Base-by-base conservation (phyloP, 1,140 invertebrate genomes). In the Habropoda laboriosa region DNA sequence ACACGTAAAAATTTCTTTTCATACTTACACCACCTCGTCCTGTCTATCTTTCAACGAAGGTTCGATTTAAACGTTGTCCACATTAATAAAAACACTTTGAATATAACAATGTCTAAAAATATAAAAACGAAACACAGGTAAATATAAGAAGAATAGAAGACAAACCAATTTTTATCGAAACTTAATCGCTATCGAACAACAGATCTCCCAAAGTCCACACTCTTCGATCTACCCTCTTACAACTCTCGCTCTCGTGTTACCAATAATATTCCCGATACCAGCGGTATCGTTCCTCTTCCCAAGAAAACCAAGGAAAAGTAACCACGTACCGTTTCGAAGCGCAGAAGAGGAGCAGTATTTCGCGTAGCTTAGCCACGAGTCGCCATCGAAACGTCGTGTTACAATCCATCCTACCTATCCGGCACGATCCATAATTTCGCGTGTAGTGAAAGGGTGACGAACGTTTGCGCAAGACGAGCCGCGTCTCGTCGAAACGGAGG, bases 401-500 rank as follows among this genome's bases (percentile, higher is more conserved):
- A 21, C 63, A 16, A 42, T 47, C 8, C n/a, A 21, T 60, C 38
- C 53, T 24, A 24, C 24, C 30, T 47, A 42, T 7, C 40, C 21
- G 12, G 45, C 5, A 38, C 42, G 42, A 58, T 30, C 42, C 40
- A 45, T 57, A 68, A 47, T 58, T 38, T 68, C 8, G 10, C 32
- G 32, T 6, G n/a, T 12, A 77, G 75, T 60, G 75, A 77, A 77
- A 77, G 75, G 75, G 75, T 71, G 75, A 77, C 49, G 66, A 71
- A 70, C 53, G 42, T 77, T 67, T 68, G 47, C 66, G 66, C 38
- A 60, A 77, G 21, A 12, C 45, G 24, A 8, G 38, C 12, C 42
- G n/a, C 53, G n/a, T 40, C 53, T n/a, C n/a, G n/a, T n/a, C 16
- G 27, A 45, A 45, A 13, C 35, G n/a, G 0, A 51, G 40, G 68